Percentiles rank a stretch among this genome's conserved stretches.
Evolutionary conservation across 2,888 invertebrate species (phyloP).

Genomic region (Alloscopus bannaensis): DNA sequence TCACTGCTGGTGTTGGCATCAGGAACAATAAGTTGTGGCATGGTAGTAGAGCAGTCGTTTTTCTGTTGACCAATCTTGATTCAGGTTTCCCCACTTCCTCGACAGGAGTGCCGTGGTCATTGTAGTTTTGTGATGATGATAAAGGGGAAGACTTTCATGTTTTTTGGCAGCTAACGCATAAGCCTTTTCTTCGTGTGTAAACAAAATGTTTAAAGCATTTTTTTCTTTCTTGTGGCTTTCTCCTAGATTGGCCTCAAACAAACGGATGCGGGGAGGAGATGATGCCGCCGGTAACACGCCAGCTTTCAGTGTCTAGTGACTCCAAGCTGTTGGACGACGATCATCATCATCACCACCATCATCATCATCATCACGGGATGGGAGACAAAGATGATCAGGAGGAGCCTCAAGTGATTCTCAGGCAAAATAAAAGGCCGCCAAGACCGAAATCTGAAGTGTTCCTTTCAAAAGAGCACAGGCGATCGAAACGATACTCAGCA

Average conservation of each 20-base stretch:
- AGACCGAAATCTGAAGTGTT: conserved; percentile 97
- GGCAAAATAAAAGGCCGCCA: conserved; percentile 93
- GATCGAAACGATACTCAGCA: conserved; percentile 95
- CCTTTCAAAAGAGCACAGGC: conserved; percentile 85
- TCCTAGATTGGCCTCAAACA: conserved; percentile 72
- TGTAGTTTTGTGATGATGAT: no score
- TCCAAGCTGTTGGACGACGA: conserved; percentile 92
- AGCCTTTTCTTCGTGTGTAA: no score
- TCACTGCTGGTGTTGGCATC: no score
- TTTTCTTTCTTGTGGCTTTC: neutral
- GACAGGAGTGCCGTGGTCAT: no score
- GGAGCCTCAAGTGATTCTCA: conserved; percentile 90
- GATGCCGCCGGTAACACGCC: conserved; percentile 82
- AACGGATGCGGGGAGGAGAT: conserved; percentile 71
- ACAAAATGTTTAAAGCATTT: no score
- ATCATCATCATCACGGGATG: conserved; percentile 41
- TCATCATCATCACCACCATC: conserved; percentile 41
- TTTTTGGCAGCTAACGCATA: no score
- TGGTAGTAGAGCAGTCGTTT: no score
- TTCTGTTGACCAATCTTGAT: no score
- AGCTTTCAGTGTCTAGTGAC: conserved; percentile 93
- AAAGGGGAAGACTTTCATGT: no score
- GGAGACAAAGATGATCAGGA: conserved; percentile 79
- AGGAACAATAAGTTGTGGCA: no score
- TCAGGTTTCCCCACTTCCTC: no score